Percentiles rank a stretch among this genome's conserved stretches.
phyloP scores from a whole-genome alignment of 1,140 invertebrate genomes.

The Episyrphus balteatus region DNA sequence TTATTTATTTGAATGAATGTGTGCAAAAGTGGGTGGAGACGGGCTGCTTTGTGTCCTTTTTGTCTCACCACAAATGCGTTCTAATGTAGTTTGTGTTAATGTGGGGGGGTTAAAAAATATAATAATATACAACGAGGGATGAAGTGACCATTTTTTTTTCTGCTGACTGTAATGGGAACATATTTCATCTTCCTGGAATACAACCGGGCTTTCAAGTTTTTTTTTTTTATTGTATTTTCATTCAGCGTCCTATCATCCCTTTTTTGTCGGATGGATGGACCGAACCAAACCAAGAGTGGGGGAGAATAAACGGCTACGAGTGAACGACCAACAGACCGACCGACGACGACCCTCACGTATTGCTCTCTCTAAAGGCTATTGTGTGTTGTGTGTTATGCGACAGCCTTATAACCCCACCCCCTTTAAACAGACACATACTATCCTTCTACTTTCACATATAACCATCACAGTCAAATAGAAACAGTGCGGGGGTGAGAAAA shows the following conservation, averaged over 20 bases:
- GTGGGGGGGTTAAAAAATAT: neutral
- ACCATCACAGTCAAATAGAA: neutral
- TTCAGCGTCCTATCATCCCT: too few relatives aligned
- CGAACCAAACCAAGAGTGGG: too few relatives aligned
- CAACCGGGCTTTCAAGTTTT: neutral
- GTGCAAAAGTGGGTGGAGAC: too few relatives aligned
- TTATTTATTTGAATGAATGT: neutral
- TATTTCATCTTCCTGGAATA: neutral
- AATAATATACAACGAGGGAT: neutral
- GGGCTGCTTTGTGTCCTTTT: neutral
- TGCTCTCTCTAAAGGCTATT: too few relatives aligned
- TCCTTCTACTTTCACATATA: neutral
- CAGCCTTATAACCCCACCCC: too few relatives aligned
- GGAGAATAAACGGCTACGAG: too few relatives aligned
- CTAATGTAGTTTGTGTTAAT: neutral
- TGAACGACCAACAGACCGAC: too few relatives aligned
- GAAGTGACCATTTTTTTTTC: conserved; percentile 1
- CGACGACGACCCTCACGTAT: too few relatives aligned
- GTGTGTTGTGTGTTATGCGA: too few relatives aligned
- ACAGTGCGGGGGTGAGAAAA: neutral
- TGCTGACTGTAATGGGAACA: neutral
- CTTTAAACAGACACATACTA: neutral
- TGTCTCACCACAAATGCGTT: neutral
- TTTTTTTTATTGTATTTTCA: neutral
- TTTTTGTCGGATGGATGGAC: too few relatives aligned